Percentiles rank a stretch among this genome's conserved stretches.
phyloP scores from a whole-genome alignment of 2,113 vertebrate genomes.

The Chloropsis hardwickii region DNA sequence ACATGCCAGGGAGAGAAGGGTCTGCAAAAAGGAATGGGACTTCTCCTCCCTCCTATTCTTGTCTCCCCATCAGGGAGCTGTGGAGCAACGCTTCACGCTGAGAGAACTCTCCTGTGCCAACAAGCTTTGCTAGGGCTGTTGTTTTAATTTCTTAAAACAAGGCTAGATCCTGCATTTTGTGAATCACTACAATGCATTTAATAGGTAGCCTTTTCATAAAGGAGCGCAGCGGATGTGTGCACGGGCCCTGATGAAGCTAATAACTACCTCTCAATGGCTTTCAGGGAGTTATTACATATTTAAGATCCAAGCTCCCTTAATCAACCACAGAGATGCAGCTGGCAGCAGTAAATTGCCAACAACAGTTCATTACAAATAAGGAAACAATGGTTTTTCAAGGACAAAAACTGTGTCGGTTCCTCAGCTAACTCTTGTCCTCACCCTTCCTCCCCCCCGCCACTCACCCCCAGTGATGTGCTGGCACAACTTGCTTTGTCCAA shows the following conservation, averaged over 20 bases:
- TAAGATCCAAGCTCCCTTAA: slow-evolving; percentile 56
- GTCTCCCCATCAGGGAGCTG: neutral
- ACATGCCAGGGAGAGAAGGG: neutral
- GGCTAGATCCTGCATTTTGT: neutral
- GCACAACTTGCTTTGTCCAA: neutral
- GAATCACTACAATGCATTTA: slow-evolving; percentile 20
- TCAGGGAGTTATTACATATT: slow-evolving; percentile 60
- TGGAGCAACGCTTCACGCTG: neutral
- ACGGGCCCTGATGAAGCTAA: slow-evolving; percentile 55
- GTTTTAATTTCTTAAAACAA: neutral
- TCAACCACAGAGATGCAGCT: slow-evolving; percentile 69
- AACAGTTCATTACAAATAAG: slow-evolving; percentile 67
- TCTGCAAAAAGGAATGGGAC: neutral
- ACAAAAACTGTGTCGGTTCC: slow-evolving; percentile 36
- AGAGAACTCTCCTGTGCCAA: neutral
- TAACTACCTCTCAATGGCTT: slow-evolving; percentile 59
- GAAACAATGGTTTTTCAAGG: slow-evolving; percentile 61
- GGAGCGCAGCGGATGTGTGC: slow-evolving; percentile 11
- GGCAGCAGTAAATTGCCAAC: slow-evolving; percentile 61
- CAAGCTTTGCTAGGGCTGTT: neutral
- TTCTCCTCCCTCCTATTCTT: neutral
- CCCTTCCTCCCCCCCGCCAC: neutral
- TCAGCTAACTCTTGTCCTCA: neutral
- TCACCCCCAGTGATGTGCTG: neutral
- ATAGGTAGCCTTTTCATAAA: slow-evolving; percentile 37